These are phyloP conservation scores for Onthophagus taurus DNA, from an alignment of 1,140 invertebrate genomes.

Conservation along the genomic window DNA sequence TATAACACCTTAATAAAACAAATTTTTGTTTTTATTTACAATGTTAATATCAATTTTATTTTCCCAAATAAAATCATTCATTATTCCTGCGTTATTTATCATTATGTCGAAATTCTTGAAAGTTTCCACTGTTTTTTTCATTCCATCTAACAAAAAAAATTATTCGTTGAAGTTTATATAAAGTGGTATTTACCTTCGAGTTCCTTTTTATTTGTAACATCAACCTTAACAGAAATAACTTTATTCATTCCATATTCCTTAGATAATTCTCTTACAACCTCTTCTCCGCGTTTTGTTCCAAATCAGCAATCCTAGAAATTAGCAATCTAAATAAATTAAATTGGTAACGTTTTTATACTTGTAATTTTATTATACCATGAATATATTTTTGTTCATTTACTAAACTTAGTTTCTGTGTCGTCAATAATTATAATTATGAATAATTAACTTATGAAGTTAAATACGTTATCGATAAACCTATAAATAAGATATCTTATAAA, in stretches of 20 bases:
- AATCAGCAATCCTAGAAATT: slow-evolving; percentile 21
- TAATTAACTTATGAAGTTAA: no score
- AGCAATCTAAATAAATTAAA: slow-evolving; percentile 11
- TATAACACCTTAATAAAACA: not conserved
- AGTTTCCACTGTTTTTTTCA: slow-evolving; percentile 26
- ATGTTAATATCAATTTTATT: slow-evolving; percentile 41
- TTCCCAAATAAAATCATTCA: slow-evolving; percentile 43
- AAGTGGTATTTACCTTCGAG: no score
- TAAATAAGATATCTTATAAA: no score
- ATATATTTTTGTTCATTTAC: no score
- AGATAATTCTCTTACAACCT: slow-evolving; percentile 13
- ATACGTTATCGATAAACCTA: no score
- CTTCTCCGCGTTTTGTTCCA: slow-evolving; percentile 12
- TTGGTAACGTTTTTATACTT: no score
- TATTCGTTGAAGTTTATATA: no score
- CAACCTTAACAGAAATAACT: slow-evolving; percentile 53
- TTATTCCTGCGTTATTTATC: slow-evolving; percentile 43
- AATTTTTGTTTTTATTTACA: slow-evolving; percentile 28
- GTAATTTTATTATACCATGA: no score
- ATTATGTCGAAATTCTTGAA: slow-evolving; percentile 40
- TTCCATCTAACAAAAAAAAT: no score
- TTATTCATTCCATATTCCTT: slow-evolving; percentile 41
- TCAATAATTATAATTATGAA: no score
- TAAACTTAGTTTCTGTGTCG: no score
- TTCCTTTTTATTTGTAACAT: slow-evolving; percentile 57